Base-by-base conservation (phyloP, 1,140 invertebrate genomes). In the Phortica variegata region DNA sequence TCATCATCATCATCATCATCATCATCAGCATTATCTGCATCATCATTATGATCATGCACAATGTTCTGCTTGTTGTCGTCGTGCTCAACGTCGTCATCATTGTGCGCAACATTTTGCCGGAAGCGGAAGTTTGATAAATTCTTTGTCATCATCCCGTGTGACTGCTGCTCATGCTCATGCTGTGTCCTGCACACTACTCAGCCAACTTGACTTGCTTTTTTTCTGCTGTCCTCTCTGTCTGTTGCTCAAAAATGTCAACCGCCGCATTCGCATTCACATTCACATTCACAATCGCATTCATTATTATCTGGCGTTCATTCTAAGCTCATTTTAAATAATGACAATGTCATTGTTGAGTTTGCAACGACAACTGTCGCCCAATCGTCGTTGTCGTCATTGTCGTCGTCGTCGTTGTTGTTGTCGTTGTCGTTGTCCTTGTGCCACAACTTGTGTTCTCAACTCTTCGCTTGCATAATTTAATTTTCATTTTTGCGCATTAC, bases 91-190 rank as follows among this genome's bases (percentile, higher is more conserved):
- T 29, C 26, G 42, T 32, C 42, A 13, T 15, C 33, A 13, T 18
- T n/a, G n/a, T n/a, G n/a, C n/a, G n/a, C 20, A 38, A 29, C 52
- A 42, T 39, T 47, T 57, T 3, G 50, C 54, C 61, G 61, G 61
- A 65, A 65, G 51, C 58, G 55, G 61, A 65, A 58, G 51, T 61
- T 65, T 65, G 61, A 65, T 65, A 61, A 58, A 55, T 65, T 65
- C 52, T 46, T 48, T 53, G 48, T 55, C 32, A 34, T 53, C 46
- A 47, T 54, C 49, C 53, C 48, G 48, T 56, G 53, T 65, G 60
- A 63, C 57, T 51, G 60, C 55, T 6, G 26, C 6, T 29, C 12
- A 7, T 29, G 26, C 6, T 29, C 12, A 6, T 29, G 26, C 26
- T 29, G 26, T n/a, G n/a, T n/a, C n/a, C 26, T 29, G 26, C 6